Base-by-base conservation (phyloP, 2,888 invertebrate genomes). In the Omphaloscelis lunosa region DNA sequence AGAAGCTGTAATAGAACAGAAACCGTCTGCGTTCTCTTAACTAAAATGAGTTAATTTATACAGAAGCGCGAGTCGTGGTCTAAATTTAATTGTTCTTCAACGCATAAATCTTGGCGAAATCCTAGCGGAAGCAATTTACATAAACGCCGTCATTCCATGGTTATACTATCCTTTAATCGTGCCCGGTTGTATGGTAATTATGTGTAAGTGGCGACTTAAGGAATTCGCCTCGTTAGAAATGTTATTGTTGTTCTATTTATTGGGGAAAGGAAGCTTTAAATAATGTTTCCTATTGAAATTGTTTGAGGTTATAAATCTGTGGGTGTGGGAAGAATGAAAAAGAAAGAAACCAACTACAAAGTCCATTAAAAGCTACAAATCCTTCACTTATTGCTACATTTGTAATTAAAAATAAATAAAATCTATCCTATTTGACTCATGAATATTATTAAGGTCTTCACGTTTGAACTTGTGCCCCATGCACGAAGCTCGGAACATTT, bases 51-150 rank as follows among this genome's bases (percentile, higher is more conserved):
- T 92, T 94, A 96, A 95, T 95, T 94, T 94, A 95, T 95, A 92
- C 93, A 91, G 88, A 92, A 92, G 90, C 91, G 91, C 92, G 92
- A 92, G 90, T 93, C 93, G 91, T 90, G 91, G 93, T 93, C 93
- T 93, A 94, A 95, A 95, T 95, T 96, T 95, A 96, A 96, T 96
- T 96, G 95, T 95, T 95, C 94, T 91, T 94, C 94, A 89, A 93
- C 91, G 91, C 94, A 95, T 95, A 95, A 96, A 96, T 96, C 95
- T 94, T 91, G 84, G 92, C 90, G 91, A 94, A 94, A 95, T 95
- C 94, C 94, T 93, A 89, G 93, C 93, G 96, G 95, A 95, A 95
- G 93, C 92, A 90, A 95, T 95, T 95, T 96, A 95, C 95, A 96
- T 95, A 95, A 95, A 94, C 89, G 93, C 91, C 91, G 90, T 91